Conservation (phyloP, 2,113 vertebrate genomes). For the Tringa solitaria region DNA sequence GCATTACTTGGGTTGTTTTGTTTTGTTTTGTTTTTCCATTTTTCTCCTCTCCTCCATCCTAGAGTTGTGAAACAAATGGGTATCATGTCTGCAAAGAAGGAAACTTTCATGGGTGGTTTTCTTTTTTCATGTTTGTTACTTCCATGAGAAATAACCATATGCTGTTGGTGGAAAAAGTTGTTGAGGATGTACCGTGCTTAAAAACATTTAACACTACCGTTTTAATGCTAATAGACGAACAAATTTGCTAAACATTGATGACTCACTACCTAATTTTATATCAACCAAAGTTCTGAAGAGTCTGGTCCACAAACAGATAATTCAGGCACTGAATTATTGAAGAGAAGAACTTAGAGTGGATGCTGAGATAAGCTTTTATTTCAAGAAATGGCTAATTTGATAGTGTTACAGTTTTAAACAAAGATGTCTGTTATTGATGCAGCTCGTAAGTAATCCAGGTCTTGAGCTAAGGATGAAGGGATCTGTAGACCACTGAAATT, state of each 20-base stretch:
- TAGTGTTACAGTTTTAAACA: not conserved
- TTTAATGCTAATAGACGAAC: not conserved
- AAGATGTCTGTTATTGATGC: not conserved
- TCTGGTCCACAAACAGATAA: not conserved
- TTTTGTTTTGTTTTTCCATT: not conserved
- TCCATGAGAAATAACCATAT: not conserved
- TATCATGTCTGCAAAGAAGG: not conserved
- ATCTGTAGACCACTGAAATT: not conserved
- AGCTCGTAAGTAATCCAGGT: not conserved
- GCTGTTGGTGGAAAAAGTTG: not conserved
- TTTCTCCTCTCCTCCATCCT: not conserved
- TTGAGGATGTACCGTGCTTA: not conserved
- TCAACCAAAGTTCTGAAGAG: not conserved
- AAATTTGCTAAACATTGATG: not conserved
- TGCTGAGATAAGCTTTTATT: not conserved
- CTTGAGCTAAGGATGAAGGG: not conserved
- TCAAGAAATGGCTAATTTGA: not conserved
- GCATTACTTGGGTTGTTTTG: not conserved
- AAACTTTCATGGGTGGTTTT: fast-evolving
- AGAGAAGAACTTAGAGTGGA: not conserved
- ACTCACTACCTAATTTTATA: not conserved
- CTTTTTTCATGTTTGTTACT: not conserved
- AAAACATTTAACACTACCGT: not conserved
- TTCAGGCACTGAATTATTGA: not conserved
- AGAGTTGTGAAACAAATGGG: not conserved